Evolutionary conservation across 2,113 vertebrate species (phyloP), one percentile per base, ranked within the genome.

Genomic region (Ceratotherium simum): DNA sequence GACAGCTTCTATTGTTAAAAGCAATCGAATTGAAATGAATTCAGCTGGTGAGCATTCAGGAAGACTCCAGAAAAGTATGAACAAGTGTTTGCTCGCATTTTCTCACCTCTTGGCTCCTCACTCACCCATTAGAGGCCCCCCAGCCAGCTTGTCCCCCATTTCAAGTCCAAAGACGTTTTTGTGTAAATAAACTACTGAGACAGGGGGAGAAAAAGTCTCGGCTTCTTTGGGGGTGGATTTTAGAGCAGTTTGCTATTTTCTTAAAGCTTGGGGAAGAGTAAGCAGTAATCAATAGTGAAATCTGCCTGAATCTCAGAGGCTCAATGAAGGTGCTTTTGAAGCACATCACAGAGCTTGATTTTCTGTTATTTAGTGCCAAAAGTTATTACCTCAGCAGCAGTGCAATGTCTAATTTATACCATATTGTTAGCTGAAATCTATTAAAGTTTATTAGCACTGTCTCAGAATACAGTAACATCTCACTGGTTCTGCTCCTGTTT

Each of bases 211-310:
- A 97, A 98, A 97, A 90, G 60, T 76, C 93, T 84, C 67, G 92
- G 70, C 95, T 86, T 29, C 60, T 97, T 96, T 72, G 88, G 46
- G 67, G 84, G 87, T 91, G 36, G 82, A 80, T 93, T 93, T 93
- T 97, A 91, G 92, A 98, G 81, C 86, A 75, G 95, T 98, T 98
- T 95, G 51, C 95, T 97, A 70, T 98, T 97, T 98, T 95, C 98
- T 98, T 88, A 91, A 96, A 85, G 96, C 93, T 94, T 75, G 65
- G 51, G 17, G 97, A 93, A 98, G 93, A 98, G 80, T 98, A 98
- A 98, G 97, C 88, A 16, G 97, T 98, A 98, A 99, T 99, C 98
- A 98, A 98, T 99, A 98, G 83, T 85, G 96, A 97, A 98, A 98
- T 97, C 97, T 96, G 91, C 97, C 98, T 96, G 98, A 95, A 98